These are phyloP conservation scores for Laticauda laticaudata DNA, from an alignment of 2,113 vertebrate species.

Conservation along the genomic window DNA sequence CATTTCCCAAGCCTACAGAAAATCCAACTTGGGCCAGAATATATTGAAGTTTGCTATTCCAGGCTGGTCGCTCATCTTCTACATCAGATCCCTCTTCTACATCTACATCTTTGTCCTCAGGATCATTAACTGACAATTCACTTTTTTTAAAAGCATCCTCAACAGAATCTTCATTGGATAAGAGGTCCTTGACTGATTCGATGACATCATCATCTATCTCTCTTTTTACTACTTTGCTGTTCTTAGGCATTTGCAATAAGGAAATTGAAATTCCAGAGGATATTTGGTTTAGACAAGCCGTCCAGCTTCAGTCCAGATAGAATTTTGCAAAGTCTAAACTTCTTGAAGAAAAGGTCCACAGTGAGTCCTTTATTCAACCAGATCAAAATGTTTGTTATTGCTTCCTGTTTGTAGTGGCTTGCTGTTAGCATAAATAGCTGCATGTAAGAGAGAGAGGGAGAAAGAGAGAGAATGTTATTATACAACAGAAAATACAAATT, in stretches of 20 bases:
- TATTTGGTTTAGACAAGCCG: conserved; percentile 9
- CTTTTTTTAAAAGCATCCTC: conserved; percentile 94
- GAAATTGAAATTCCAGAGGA: conserved; percentile 29
- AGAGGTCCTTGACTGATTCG: conserved; percentile 94
- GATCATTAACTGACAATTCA: conserved; percentile 83
- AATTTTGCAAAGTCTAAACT: conserved; percentile 33
- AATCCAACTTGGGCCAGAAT: conserved; percentile 98
- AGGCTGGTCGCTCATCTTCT: conserved; percentile 90
- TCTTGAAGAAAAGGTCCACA: conserved; percentile 35
- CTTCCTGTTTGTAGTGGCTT: not conserved
- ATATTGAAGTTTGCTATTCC: conserved; percentile 97
- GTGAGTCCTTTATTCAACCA: conserved; percentile 40
- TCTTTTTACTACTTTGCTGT: conserved; percentile 93
- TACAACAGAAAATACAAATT: not conserved
- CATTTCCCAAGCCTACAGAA: conserved; percentile 96
- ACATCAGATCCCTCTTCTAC: conserved; percentile 80
- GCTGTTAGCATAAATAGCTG: conserved; percentile 59
- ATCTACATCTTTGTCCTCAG: conserved; percentile 80
- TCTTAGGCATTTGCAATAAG: conserved; percentile 92
- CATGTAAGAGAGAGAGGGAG: not conserved
- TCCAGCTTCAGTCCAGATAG: conserved; percentile 6
- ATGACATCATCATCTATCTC: conserved; percentile 95
- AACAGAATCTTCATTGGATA: conserved; percentile 91
- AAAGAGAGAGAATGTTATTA: not conserved
- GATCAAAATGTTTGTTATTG: conserved; percentile 41